Percentiles rank a stretch among this genome's conserved stretches.
These are phyloP conservation scores for Cariama cristata DNA, from an alignment of 2,113 vertebrate genomes.

Conservation along the genomic window DNA sequence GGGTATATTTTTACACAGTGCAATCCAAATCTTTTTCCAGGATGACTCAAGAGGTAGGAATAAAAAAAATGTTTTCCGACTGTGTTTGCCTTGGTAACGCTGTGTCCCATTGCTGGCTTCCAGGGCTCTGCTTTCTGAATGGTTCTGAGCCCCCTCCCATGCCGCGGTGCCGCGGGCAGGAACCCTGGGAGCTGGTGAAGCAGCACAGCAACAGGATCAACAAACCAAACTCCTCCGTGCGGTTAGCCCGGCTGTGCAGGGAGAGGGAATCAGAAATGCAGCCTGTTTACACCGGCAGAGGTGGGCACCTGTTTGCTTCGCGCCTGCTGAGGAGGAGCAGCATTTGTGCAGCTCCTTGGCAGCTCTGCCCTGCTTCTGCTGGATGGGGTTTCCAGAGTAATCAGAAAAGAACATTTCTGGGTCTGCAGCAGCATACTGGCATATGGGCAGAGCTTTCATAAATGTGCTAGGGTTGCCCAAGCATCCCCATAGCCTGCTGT, in stretches of 20 bases:
- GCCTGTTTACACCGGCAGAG: not conserved
- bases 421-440: not conserved
- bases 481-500: not conserved
- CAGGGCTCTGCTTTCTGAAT: not conserved
- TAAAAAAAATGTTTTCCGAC: not conserved
- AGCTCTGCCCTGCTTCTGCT: not conserved
- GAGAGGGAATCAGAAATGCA: not conserved
- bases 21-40: not conserved
- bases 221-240: not conserved
- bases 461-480: not conserved
- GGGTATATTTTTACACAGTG: not conserved
- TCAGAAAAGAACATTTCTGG: not conserved
- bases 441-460: not conserved
- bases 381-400: not conserved
- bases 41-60: not conserved
- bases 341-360: not conserved
- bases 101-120: not conserved
- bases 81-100: not conserved
- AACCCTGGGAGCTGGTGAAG: not conserved
- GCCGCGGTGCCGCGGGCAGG: not conserved
- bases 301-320: not conserved
- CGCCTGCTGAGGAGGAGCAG: not conserved
- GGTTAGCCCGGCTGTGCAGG: fast-evolving
- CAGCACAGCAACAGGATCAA: not conserved
- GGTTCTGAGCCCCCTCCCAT: not conserved